Base-by-base conservation (phyloP, 1,140 invertebrate species). In the Brachionus calyciflorus region DNA sequence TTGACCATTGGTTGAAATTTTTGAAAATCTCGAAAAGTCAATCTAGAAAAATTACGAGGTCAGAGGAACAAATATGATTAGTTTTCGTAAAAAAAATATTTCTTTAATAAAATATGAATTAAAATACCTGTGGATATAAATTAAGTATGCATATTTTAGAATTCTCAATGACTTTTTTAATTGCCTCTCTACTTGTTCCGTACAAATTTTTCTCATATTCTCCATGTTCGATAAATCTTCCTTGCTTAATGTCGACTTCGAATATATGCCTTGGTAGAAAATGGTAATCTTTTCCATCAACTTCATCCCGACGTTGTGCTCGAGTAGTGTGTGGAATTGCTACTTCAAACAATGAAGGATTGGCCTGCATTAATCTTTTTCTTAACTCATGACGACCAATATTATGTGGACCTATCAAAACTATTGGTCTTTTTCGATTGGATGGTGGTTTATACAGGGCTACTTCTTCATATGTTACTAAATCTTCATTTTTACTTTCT, bases 191-290 rank as follows among this genome's bases (percentile, higher is more conserved):
- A 26, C 93, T 96, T 17, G 95, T 98, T 40, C 96, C 96, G 83
- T 98, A 98, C 82, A 95, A 94, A 46, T 94, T 92, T 83, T 96
- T 96, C 83, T 98, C 94, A 83, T 94, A 98, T 82, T 97, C 94
- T 0, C 95, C 95, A 82, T 96, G 93, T 83, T 98, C 96, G 1
- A 98, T 93, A 83, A 98, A 98, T 81, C 93, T 93, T 17, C 93
- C 89, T 41, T 91, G 90, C 46, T 93, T 84, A 77, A 98, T 97
- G 80, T 97, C 94, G 0, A 91, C 90, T 82, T 98, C 93, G 84
- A 99, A 98, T 81, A 95, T 92, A 73, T 91, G 90, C 76, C 93
- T 88, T 24, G 93, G 92, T 77, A 98, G 95, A 82, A 98, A 98
- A 85, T 97, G 93, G 85, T 98, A 99, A 82, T 98, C 94, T 81